Base-by-base conservation (phyloP, 2,797 vertebrate genomes). In the Crypturellus tataupa region DNA sequence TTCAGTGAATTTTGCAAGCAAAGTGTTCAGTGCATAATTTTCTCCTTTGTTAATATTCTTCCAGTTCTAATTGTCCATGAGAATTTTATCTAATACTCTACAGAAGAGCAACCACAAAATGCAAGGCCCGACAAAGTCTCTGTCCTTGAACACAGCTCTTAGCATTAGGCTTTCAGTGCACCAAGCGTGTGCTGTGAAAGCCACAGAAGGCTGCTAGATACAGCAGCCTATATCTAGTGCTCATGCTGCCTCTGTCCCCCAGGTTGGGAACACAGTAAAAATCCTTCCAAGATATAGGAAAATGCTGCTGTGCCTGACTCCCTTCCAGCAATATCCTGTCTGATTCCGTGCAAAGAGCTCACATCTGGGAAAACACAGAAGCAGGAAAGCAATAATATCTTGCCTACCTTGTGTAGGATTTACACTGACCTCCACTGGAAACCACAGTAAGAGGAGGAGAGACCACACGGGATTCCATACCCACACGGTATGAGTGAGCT, bases 1-100 rank as follows among this genome's bases (percentile, higher is more conserved):
- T 95, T 96, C 94, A 95, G 93, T 96, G 95, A 96, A 96, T 96
- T 96, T 95, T 96, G 92, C 94, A 95, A 96, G 96, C 94, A 96
- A 95, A 96, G 90, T 95, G 90, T 96, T 90, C 94, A 73, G 70
- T 85, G 93, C 92, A 93, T 93, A 95, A 95, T 96, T 93, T 92
- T 94, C 93, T 85, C 88, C 88, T 95, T 95, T 95, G 95, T 95
- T 96, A 95, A 94, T 96, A 94, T 89, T 93, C 95, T 89, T 69
- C 75, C 46, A 13, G 67, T 77, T 93, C 83, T 95, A 95, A 92
- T 95, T 96, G 95, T 94, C 95, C 86, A 35, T 78, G 81, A 95
- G 93, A 92, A 92, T 87, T 91, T 92, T 93, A 95, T 94, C 88
- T 94, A 87, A 75, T 14, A 58, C 72, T 95, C 78, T 84, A 58